Evolutionary conservation across 1,140 invertebrate species (phyloP).

Genomic region (Olivierus martensii): DNA sequence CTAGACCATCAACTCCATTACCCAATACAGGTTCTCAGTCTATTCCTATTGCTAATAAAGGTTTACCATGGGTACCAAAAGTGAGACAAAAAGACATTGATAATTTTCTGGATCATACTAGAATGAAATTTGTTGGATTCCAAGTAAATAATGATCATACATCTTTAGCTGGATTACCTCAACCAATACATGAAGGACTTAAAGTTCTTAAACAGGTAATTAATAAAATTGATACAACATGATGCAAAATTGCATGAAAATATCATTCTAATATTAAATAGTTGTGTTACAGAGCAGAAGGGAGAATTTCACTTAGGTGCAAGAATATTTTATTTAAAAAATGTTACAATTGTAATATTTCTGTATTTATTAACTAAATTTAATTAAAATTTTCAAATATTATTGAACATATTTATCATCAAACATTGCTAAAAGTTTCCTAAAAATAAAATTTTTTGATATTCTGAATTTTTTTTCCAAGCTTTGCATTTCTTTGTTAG

Average conservation of each 20-base stretch:
- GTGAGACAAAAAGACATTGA: constrained; percentile 89
- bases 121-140: constrained; percentile 92
- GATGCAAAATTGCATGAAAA: not conserved
- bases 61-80: constrained; percentile 90
- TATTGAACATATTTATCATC: too few species aligned
- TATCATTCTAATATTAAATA: not conserved
- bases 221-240: not conserved
- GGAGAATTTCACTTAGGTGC: not conserved
- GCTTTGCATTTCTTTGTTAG: too few species aligned
- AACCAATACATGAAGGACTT: constrained; percentile 89
- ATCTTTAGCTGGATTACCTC: constrained; percentile 79
- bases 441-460: too few species aligned
- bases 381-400: too few species aligned
- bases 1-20: constrained; percentile 18
- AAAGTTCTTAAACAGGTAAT: constrained; percentile 62
- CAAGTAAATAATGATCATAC: constrained; percentile 55
- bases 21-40: constrained; percentile 26
- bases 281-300: not conserved
- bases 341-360: too few species aligned
- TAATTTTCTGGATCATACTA: constrained; percentile 72
- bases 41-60: constrained; percentile 16
- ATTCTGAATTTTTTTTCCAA: too few species aligned
- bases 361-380: too few species aligned
- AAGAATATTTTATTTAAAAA: not conserved
- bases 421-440: too few species aligned